Percentiles rank a stretch among this genome's conserved stretches.
These are phyloP conservation scores for Papilio glaucus DNA, from an alignment of 1,140 invertebrate species.

Conservation along the genomic window DNA sequence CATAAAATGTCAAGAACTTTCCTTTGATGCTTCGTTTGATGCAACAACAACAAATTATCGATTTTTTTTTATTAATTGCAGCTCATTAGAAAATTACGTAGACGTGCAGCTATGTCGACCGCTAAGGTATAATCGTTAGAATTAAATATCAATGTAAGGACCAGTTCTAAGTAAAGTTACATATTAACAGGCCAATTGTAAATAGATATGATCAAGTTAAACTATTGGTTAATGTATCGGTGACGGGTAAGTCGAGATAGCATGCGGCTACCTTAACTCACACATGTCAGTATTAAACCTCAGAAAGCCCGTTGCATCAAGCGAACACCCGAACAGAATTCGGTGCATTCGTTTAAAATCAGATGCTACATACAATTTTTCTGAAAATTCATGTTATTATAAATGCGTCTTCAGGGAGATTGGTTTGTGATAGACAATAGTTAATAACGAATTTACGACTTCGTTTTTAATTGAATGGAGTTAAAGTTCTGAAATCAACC, in stretches of 20 bases:
- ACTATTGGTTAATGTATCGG: slow-evolving; percentile 79
- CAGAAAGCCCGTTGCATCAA: slow-evolving; percentile 15
- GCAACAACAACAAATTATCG: neutral
- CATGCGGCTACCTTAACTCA: slow-evolving; percentile 60
- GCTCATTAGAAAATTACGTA: slow-evolving; percentile 8
- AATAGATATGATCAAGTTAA: slow-evolving; percentile 72
- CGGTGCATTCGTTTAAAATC: neutral
- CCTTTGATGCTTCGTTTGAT: neutral
- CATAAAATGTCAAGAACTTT: neutral
- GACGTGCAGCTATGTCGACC: neutral
- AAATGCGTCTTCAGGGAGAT: too few relatives aligned
- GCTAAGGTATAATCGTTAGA: slow-evolving; percentile 6
- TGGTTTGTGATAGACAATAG: too few relatives aligned
- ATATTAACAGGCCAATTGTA: slow-evolving; percentile 62
- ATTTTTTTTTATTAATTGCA: neutral
- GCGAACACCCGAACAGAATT: slow-evolving; percentile 28
- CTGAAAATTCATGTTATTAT: neutral
- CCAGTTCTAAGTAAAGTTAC: slow-evolving; percentile 57
- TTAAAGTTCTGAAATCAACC: too few relatives aligned
- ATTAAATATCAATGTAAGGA: slow-evolving; percentile 20
- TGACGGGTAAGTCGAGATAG: slow-evolving; percentile 66
- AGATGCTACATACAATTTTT: neutral
- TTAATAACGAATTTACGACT: too few relatives aligned
- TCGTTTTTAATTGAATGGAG: too few relatives aligned
- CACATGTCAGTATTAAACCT: slow-evolving; percentile 46